Evolutionary conservation across 2,888 invertebrate species (phyloP).

Genomic region (Myathropa florea): DNA sequence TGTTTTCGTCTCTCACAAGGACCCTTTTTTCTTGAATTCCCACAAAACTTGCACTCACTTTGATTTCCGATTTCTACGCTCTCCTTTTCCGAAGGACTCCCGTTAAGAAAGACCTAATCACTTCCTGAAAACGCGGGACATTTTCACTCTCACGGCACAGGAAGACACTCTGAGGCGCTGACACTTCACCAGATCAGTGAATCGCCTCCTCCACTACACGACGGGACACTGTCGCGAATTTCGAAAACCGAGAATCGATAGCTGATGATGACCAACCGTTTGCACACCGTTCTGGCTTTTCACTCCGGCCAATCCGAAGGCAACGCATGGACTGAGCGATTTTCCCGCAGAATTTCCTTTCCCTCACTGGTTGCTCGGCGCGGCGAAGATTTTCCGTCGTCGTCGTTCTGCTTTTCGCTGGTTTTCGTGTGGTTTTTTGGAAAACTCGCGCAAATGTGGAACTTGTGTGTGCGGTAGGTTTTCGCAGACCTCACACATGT

Average conservation of each 20-base stretch:
- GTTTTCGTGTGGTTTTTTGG: slow-evolving; percentile 3
- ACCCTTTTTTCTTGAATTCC: neutral
- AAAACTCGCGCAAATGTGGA: slow-evolving; percentile 59
- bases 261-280: slow-evolving; percentile 1
- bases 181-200: neutral
- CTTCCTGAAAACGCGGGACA: slow-evolving; percentile 33
- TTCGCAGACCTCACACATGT: slow-evolving; percentile 32
- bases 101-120: neutral
- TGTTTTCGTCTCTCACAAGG: slow-evolving; percentile 17
- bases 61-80: slow-evolving; percentile 13
- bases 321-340: slow-evolving; percentile 76
- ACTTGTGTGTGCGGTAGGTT: slow-evolving; percentile 24
- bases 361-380: slow-evolving; percentile 23
- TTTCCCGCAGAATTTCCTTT: slow-evolving; percentile 48
- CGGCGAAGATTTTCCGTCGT: slow-evolving; percentile 2
- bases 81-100: neutral
- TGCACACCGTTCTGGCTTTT: neutral
- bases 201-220: too few relatives aligned
- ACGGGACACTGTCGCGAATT: neutral
- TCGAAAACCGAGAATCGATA: neutral
- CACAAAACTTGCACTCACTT: slow-evolving; percentile 20
- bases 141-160: slow-evolving; percentile 8
- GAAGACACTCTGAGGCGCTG: too few relatives aligned
- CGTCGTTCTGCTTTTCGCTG: slow-evolving; percentile 5
- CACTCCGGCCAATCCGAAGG: slow-evolving; percentile 72